Base-by-base conservation (phyloP, 1,140 invertebrate species). In the Charaxes varanes region DNA sequence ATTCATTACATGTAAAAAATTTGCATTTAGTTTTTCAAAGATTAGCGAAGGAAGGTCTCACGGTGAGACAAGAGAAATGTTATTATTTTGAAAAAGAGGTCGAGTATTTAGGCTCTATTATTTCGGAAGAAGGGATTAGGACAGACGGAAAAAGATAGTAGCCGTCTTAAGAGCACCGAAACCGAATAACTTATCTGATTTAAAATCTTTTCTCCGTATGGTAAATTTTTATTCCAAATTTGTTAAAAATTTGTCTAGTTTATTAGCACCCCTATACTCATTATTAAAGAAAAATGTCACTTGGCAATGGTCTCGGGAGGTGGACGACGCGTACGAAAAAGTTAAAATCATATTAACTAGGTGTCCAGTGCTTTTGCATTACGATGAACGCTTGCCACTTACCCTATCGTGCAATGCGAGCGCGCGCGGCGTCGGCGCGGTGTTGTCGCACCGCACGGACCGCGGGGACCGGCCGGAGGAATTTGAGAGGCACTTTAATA, bases 51-150 rank as follows among this genome's bases (percentile, higher is more conserved):
- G 3, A 22, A 2, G 28, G 28, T n/a, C n/a, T 31, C 3, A 31
- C 5, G 17, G 15, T 31, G 7, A 16, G 10, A 17, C 7, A 31
- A 15, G 15, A 31, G 4, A 31, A 31, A 31, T 31, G 28, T 17
- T 2, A 4, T 2, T 31, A 17, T 8, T 31, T 31, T 8, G 6
- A 7, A 16, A n/a, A 2, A 1, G 2, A 6, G 5, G 28, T 31
- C 5, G 17, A n/a, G 5, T 31, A 31, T 31, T 47, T 51, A 41
- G 52, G 46, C 3, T 41, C 17, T 31, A 30, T 49, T 1, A 49
- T 54, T 24, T 14, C 11, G 14, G 34, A 41, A 11, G 2, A 44
- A 0, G 41, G 41, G 0, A 12, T 45, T 8, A 15, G 33, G n/a
- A 53, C 44, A 6, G 23, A 17, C 16, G 18, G 33, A 3, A 11